phyloP scores from a whole-genome alignment of 2,113 vertebrate genomes.

The Vimba vimba region DNA sequence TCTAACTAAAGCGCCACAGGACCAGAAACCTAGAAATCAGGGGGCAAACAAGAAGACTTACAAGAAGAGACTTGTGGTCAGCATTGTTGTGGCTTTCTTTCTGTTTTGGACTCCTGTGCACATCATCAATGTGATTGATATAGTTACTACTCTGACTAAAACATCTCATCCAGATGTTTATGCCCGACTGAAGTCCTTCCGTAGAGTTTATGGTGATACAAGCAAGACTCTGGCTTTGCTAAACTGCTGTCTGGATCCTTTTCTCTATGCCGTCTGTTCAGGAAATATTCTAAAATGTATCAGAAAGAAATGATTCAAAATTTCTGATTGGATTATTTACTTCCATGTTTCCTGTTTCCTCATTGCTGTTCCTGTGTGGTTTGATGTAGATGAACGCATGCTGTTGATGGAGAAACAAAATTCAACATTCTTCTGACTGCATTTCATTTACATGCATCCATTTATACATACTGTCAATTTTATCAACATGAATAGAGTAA shows the following conservation, averaged over 20 bases:
- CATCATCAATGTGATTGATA: constrained; percentile 68
- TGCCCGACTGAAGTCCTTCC: constrained; percentile 42
- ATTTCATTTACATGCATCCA: no score
- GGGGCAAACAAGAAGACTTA: neutral
- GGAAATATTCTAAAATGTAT: constrained; percentile 27
- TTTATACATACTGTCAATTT: no score
- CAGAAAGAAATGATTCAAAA: constrained; percentile 6
- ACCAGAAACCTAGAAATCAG: constrained; percentile 2
- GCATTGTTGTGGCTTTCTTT: constrained; percentile 68
- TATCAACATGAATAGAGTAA: no score
- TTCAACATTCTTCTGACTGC: no score
- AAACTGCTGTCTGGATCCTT: constrained; percentile 75
- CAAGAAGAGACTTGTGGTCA: constrained; percentile 66
- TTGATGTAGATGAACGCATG: no score
- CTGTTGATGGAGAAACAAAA: no score
- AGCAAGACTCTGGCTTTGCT: constrained; percentile 70
- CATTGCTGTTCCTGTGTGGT: no score
- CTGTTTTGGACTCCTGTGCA: constrained; percentile 76
- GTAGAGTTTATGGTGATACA: constrained; percentile 55
- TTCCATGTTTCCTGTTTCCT: no score
- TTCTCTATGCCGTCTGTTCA: constrained; percentile 73
- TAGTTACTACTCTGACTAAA: constrained; percentile 57
- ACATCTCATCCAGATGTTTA: constrained; percentile 12
- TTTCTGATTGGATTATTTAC: no score
- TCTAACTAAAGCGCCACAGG: neutral